Percentiles rank a stretch among this genome's conserved stretches.
These are phyloP conservation scores for Mastacembelus armatus DNA, from an alignment of 2,797 vertebrate species.

Conservation along the genomic window DNA sequence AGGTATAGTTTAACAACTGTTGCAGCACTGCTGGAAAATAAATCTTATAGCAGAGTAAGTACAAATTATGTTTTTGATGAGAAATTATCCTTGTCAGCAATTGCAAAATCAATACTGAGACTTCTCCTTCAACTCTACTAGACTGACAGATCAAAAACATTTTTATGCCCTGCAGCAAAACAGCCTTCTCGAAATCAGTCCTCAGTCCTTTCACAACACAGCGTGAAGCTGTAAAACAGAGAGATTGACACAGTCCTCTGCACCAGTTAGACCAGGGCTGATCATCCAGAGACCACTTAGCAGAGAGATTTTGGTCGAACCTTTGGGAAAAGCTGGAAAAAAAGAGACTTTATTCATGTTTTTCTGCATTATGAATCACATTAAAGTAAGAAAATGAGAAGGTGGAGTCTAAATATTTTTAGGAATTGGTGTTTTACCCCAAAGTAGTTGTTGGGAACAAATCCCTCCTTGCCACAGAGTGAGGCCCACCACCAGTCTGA, in stretches of 20 bases:
- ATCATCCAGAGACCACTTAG: conserved; percentile 40
- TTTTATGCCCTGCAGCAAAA: conserved; percentile 4
- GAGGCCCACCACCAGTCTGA: conserved; percentile 93
- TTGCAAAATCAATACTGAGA: conserved; percentile 16
- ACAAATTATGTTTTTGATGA: conserved; percentile 5
- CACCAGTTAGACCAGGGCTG: neutral
- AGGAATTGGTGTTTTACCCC: conserved; percentile 83
- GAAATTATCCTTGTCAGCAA: conserved; percentile 2
- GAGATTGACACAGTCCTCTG: neutral
- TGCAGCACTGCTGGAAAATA: conserved; percentile 9
- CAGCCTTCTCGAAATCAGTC: conserved; percentile 11
- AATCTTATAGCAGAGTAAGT: conserved; percentile 11
- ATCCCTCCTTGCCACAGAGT: conserved; percentile 90
- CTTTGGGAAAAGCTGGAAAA: conserved; percentile 84
- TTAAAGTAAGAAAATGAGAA: neutral
- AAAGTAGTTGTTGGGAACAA: conserved; percentile 94
- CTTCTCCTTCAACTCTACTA: conserved; percentile 34
- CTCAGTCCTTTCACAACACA: conserved; percentile 7
- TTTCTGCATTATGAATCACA: neutral
- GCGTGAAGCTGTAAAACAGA: conserved; percentile 11
- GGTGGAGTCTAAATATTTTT: neutral
- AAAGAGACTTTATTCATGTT: neutral
- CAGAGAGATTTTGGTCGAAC: conserved; percentile 83
- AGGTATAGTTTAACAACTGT: neutral
- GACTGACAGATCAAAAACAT: conserved; percentile 22